phyloP scores from a whole-genome alignment of 2,888 invertebrate genomes.

The Reticulitermes lucifugus region DNA sequence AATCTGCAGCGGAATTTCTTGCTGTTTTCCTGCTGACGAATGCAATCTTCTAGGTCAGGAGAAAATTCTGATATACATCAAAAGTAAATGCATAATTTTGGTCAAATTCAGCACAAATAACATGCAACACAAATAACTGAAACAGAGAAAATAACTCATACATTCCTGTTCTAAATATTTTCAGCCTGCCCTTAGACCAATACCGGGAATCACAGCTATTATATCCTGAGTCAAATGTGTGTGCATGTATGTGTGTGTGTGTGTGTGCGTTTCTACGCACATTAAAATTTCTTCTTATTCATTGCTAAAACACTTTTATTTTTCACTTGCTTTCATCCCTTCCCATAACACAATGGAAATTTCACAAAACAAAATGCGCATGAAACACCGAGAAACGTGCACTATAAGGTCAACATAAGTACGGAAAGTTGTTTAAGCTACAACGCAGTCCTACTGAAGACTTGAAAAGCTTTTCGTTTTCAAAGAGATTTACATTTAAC shows the following conservation, averaged over 20 bases:
- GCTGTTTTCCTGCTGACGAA: constrained; percentile 1
- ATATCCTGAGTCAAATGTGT: neutral
- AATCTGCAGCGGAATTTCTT: neutral
- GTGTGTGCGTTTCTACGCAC: neutral
- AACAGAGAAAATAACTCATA: too few relatives aligned
- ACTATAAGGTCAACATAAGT: too few relatives aligned
- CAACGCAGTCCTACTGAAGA: too few relatives aligned
- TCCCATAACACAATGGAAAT: neutral
- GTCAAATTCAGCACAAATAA: neutral
- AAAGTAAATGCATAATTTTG: neutral
- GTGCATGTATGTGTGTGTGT: neutral
- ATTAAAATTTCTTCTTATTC: neutral
- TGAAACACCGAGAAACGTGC: too few relatives aligned
- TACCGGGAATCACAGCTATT: neutral
- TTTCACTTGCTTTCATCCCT: neutral
- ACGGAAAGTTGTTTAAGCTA: too few relatives aligned
- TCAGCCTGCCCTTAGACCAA: neutral
- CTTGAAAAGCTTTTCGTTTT: too few relatives aligned
- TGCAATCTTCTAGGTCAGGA: neutral
- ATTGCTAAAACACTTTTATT: neutral
- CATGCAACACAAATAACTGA: neutral
- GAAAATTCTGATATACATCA: neutral
- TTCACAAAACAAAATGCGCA: neutral
- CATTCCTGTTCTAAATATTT: too few relatives aligned
- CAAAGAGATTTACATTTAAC: too few relatives aligned